Evolutionary conservation across 2,113 vertebrate genomes (phyloP).

Genomic region (Empidonax alnorum): DNA sequence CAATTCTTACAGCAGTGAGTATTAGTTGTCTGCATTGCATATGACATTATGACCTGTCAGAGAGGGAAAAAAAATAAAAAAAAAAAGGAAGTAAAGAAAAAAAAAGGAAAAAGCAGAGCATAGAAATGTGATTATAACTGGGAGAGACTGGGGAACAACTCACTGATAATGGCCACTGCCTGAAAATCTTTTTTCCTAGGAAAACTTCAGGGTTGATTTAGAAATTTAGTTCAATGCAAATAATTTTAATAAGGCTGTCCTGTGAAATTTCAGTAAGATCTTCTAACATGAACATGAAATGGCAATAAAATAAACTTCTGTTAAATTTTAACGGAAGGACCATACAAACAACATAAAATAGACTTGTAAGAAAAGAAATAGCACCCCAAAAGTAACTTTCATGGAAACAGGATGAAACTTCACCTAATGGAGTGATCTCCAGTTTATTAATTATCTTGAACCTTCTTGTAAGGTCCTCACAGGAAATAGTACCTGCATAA

Average conservation of each 20-base stretch:
- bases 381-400: neutral
- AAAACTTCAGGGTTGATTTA: neutral
- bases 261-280: neutral
- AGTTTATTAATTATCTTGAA: neutral
- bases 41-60: neutral
- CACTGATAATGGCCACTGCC: neutral
- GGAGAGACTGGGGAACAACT: neutral
- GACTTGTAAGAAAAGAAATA: neutral
- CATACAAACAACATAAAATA: neutral
- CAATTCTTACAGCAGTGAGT: neutral
- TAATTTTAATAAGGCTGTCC: neutral
- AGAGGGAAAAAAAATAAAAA: fast-evolving
- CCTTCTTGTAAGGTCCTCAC: neutral
- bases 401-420: neutral
- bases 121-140: neutral
- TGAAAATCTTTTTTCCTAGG: neutral
- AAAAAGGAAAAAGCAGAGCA: neutral
- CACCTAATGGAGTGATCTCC: neutral
- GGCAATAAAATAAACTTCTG: neutral
- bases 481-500: neutral
- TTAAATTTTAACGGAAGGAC: neutral
- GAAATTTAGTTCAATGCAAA: neutral
- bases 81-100: neutral
- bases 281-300: neutral
- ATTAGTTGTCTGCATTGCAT: neutral